Base-by-base conservation (phyloP, 2,113 vertebrate species). In the Ursus arctos region DNA sequence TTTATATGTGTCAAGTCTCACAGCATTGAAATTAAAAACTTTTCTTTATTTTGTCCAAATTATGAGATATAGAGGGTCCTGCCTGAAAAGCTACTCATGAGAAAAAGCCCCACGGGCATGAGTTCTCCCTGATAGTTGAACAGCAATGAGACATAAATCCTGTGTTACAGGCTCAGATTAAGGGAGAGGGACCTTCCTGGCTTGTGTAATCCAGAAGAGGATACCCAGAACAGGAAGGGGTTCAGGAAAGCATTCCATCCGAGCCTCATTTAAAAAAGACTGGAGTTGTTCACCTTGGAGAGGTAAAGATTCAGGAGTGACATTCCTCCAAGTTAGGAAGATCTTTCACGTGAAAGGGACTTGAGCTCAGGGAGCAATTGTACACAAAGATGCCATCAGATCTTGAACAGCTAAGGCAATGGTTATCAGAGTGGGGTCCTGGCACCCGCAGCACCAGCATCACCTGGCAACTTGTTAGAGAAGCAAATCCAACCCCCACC, bases 61-160 rank as follows among this genome's bases (percentile, higher is more conserved):
- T 22, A 55, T 16, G 74, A 43, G 43, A n/a, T 49, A 33, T 2
- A 76, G 16, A 87, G 65, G 24, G 7, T 67, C 19, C 31, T 63
- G 18, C 18, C 40, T 61, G 40, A 67, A 82, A 94, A 92, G 6
- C 1, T 18, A 43, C 36, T 86, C 26, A n/a, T 8, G 9, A 61
- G 47, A 53, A 43, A 72, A 83, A 72, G 22, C 16, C 72, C 74
- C 31, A 22, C 0, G 47, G 47, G 26, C 1, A 28, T 51, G 18
- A 4, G 31, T 79, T 65, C 4, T 28, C 67, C 36, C 40, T 13
- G 22, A 43, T n/a, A 47, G 33, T 65, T 43, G n/a, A 67, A 59
- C 0, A 84, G 51, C 31, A 57, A 22, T 1, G 1, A 1, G 28
- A 51, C 19, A 1, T 5, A 10, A 69, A 11, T 57, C 47, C 8